phyloP scores from a whole-genome alignment of 2,888 invertebrate genomes.

The Chaetogeoica ovagalla region DNA sequence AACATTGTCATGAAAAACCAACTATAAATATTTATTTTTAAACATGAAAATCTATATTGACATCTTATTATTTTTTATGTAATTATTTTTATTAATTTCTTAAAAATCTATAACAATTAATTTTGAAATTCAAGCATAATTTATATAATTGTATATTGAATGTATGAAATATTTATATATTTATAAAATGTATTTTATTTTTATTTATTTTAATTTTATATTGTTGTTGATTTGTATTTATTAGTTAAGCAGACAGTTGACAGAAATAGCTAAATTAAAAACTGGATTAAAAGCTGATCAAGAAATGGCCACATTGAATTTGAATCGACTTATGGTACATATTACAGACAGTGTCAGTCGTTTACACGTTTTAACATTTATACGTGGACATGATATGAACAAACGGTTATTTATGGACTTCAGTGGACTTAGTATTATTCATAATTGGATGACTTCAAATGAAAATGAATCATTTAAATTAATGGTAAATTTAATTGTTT shows the following conservation, averaged over 20 bases:
- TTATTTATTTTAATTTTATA: neutral
- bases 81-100: too few species aligned
- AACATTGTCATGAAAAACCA: neutral
- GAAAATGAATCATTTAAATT: conserved; percentile 49
- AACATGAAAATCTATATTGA: too few species aligned
- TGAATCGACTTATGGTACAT: conserved; percentile 89
- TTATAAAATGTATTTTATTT: too few species aligned
- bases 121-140: neutral
- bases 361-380: conserved; percentile 72
- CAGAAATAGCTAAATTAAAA: conserved; percentile 34
- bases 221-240: neutral
- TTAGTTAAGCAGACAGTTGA: conserved; percentile 35
- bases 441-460: conserved; percentile 77
- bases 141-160: neutral
- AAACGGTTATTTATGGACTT: conserved; percentile 88
- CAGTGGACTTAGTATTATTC: conserved; percentile 85
- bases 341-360: conserved; percentile 81
- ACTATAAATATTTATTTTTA: too few species aligned
- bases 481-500: conserved; percentile 24
- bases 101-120: too few species aligned
- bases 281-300: conserved; percentile 46
- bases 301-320: conserved; percentile 68
- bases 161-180: too few species aligned
- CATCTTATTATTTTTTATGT: too few species aligned
- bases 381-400: conserved; percentile 78